Conservation (phyloP, 1,140 invertebrate species). For the Idris sp. region DNA sequence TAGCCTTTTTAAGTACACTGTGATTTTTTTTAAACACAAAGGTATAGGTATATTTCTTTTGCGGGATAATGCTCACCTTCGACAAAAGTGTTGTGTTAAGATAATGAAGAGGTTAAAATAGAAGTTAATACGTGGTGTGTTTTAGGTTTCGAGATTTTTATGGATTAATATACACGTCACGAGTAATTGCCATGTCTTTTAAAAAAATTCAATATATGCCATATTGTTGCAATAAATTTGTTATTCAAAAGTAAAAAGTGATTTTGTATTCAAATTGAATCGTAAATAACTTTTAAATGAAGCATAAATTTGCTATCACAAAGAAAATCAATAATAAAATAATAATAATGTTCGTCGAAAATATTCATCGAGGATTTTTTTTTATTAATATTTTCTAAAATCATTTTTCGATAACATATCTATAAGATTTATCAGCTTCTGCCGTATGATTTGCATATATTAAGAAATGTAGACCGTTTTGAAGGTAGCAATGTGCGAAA, state of each 20-base stretch:
- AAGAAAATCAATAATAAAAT: not conserved
- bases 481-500: constrained; percentile 9
- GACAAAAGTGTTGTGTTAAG: constrained; percentile 24
- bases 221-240: not conserved
- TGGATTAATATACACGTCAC: constrained; percentile 18
- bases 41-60: constrained; percentile 12
- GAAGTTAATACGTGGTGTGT: not conserved
- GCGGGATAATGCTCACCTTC: constrained; percentile 25
- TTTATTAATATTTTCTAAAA: no score
- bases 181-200: not conserved
- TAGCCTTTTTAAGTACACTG: constrained; percentile 14
- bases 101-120: constrained; percentile 40
- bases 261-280: no score
- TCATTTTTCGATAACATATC: constrained; percentile 17
- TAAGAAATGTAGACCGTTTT: constrained; percentile 37
- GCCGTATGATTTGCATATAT: constrained; percentile 37
- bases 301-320: not conserved
- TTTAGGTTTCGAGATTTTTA: constrained; percentile 7
- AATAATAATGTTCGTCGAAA: not conserved
- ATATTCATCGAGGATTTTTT: constrained; percentile 4
- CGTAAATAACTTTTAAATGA: not conserved
- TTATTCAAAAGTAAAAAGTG: no score
- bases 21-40: no score
- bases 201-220: not conserved
- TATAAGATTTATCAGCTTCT: constrained; percentile 21